Evolutionary conservation across 1,140 invertebrate genomes (phyloP), one percentile per base, ranked within the genome.

Genomic region (Atta colombica): DNA sequence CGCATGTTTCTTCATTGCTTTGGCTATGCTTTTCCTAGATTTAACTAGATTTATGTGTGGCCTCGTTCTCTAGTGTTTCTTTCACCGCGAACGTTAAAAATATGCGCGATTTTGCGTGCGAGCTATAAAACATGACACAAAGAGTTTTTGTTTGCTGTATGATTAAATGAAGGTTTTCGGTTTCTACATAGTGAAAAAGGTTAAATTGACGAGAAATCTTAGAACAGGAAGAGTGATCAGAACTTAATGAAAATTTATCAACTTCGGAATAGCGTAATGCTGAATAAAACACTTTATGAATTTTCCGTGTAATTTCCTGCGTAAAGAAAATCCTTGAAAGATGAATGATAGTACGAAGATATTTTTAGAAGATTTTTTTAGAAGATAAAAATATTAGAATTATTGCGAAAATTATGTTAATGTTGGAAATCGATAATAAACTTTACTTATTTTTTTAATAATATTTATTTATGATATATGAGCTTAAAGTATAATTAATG

Each of bases 41-140:
- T 84, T 84, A 74, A 84, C 80, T 84, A 51, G 69, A 84, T 84
- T 84, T 84, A 84, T 84, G 80, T 84, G 80, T 51, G 80, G 69
- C 55, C 39, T 14, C 25, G 55, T 63, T 74, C 18, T n/a, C 69
- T 16, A 16, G 25, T 82, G 55, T 82, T 82, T 60, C 80, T 74
- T 82, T 82, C 53, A 80, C 39, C 45, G 45, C 69, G 69, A 25
- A 4, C 39, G 39, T 25, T 61, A 8, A 61, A 84, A 84, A 84
- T 84, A 75, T 75, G 45, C 55, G 69, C 69, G 18, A 28, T 55
- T 25, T 61, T 25, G 55, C 53, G 18, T 58, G 35, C 78, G 7
- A 82, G 53, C 25, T 61, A 49, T 45, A 12, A 28, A 74, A 49
- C 69, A 7, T 31, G 66, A 45, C 35, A 4, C 25, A 18, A 14